Base-by-base conservation (phyloP, 2,888 invertebrate genomes). In the Zele albiditarsus region DNA sequence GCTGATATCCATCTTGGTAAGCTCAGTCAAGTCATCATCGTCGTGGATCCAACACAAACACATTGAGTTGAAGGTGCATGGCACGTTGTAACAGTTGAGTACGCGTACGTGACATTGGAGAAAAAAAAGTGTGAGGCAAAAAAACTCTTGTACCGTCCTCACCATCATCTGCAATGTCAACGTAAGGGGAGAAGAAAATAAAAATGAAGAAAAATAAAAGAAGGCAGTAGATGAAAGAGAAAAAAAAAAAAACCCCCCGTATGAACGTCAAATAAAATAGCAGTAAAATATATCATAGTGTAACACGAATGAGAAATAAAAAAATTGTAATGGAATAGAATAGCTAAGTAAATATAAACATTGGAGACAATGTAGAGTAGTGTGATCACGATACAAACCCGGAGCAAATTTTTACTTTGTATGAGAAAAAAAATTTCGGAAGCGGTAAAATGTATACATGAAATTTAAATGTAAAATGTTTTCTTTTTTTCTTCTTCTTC, bases 41-140 rank as follows among this genome's bases (percentile, higher is more conserved):
- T 93, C 93, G 81, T 92, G 91, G 58, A 92, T 89, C 85, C 93
- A 93, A 88, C 94, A 94, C 82, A 93, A 92, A 89, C 94, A 94
- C 89, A 94, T 93, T 31, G 94, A 92, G 89, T 94, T 94, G 89
- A 92, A 92, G 77, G 91, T 91, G 88, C 94, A 94, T 38, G 92
- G 92, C 83, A 91, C 91, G 77, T 91, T 86, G 77, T 90, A 83
- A 87, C 90, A 90, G 83, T 90, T 88, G 79, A 90, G 84, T 71
- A 90, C 89, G 80, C 87, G 89, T 84, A 90, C 88, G 82, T 90
- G 84, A 85, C 90, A 91, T 72, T 88, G 89, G 79, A 90, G 68
- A 33, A 82, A 49, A 58, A 82, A 71, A 74, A 81, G 65, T 62
- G 81, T 60, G 62, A 77, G 76, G 60, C 74, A 78, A 74, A 80